These are phyloP conservation scores for Carabus problematicus DNA, from an alignment of 2,888 invertebrate genomes.

Conservation along the genomic window DNA sequence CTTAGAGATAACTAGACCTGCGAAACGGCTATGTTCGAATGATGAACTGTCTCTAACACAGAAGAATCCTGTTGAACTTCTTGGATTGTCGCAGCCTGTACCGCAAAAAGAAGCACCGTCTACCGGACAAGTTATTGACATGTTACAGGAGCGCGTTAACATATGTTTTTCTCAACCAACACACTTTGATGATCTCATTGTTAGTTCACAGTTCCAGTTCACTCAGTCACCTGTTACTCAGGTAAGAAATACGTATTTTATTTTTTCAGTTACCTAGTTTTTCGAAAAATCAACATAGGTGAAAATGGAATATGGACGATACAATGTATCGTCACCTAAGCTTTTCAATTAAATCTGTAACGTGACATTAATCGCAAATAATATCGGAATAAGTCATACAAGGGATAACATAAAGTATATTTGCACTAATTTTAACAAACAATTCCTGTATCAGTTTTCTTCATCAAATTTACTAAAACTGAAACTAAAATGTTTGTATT, in stretches of 20 bases:
- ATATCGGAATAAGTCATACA: no score
- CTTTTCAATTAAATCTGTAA: slow-evolving; percentile 23
- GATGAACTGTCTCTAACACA: slow-evolving; percentile 25
- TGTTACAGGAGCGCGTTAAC: slow-evolving; percentile 53
- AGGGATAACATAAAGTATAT: no score
- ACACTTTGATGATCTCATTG: slow-evolving; percentile 79
- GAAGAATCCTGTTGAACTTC: slow-evolving; percentile 21
- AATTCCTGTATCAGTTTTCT: no score
- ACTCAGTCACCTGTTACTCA: slow-evolving; percentile 60
- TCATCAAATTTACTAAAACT: no score
- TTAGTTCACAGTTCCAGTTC: slow-evolving; percentile 72
- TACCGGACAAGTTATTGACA: slow-evolving; percentile 49
- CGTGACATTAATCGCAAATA: no score
- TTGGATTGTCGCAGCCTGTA: slow-evolving; percentile 58
- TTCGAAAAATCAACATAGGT: slow-evolving; percentile 8
- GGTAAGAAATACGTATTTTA: slow-evolving; percentile 44
- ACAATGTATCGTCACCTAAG: slow-evolving; percentile 14
- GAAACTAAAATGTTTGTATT: slow-evolving; percentile 8
- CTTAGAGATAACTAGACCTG: neutral
- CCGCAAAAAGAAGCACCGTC: slow-evolving; percentile 49
- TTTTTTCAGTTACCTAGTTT: slow-evolving; percentile 7
- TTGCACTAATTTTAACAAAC: no score
- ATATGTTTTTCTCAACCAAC: slow-evolving; percentile 87
- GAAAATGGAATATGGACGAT: no score
- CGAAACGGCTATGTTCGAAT: slow-evolving; percentile 27